phyloP scores from a whole-genome alignment of 2,797 vertebrate species.

The Sarcoramphus papa region DNA sequence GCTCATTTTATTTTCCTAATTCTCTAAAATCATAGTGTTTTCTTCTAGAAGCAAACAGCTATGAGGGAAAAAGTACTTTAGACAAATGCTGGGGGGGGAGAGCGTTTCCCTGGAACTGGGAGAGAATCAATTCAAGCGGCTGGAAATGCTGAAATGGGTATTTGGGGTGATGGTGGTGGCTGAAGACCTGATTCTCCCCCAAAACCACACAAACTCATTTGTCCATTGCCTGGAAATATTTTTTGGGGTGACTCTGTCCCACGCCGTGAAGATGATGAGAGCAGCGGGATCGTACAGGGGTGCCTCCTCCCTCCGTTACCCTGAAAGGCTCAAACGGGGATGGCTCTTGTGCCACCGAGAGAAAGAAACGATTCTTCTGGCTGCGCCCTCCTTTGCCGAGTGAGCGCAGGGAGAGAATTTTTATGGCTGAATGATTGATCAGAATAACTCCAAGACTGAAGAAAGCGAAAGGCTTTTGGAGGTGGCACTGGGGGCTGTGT shows the following conservation, averaged over 20 bases:
- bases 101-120: background rate
- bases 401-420: accelerated
- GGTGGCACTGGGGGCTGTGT: background rate
- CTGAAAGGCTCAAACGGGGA: background rate
- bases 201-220: background rate
- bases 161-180: background rate
- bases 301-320: background rate
- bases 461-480: background rate
- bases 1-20: background rate
- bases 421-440: background rate
- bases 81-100: background rate
- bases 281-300: accelerated
- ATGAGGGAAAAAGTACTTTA: background rate
- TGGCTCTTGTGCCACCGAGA: accelerated
- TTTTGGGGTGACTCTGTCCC: background rate
- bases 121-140: background rate
- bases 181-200: background rate
- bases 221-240: background rate
- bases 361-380: accelerated
- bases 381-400: accelerated
- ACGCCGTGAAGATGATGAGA: accelerated
- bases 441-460: background rate
- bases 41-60: background rate
- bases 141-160: background rate
- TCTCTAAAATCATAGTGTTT: background rate